Evolutionary conservation across 2,888 invertebrate genomes (phyloP).

Genomic region (Andricus curvator): DNA sequence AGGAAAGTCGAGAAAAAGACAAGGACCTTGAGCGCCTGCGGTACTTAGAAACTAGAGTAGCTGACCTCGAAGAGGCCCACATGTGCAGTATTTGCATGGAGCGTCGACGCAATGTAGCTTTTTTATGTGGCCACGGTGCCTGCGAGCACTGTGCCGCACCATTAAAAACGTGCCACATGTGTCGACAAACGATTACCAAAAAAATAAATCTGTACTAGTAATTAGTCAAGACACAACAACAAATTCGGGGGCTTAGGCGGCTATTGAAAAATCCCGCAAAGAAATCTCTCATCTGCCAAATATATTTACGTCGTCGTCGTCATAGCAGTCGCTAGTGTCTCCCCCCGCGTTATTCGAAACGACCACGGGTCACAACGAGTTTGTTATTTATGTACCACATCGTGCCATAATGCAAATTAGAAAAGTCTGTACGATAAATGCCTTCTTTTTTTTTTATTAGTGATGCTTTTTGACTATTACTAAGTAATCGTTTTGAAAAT

Average conservation of each 20-base stretch:
- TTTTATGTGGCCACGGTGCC: slow-evolving; percentile 93
- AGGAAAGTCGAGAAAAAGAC: slow-evolving; percentile 65
- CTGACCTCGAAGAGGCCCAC: slow-evolving; percentile 92
- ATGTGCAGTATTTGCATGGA: slow-evolving; percentile 95
- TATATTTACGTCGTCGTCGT: slow-evolving; percentile 37
- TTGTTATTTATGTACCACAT: slow-evolving; percentile 53
- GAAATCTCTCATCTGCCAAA: slow-evolving; percentile 53
- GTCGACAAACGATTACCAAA: slow-evolving; percentile 87
- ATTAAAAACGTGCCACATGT: slow-evolving; percentile 92
- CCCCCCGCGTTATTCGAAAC: slow-evolving; percentile 17
- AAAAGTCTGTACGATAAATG: slow-evolving; percentile 46
- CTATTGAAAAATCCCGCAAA: slow-evolving; percentile 46
- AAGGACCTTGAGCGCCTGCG: slow-evolving; percentile 75
- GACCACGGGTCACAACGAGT: slow-evolving; percentile 12
- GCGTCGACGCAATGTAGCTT: slow-evolving; percentile 88
- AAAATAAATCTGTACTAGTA: slow-evolving; percentile 83
- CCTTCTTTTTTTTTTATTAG: slow-evolving; percentile 18
- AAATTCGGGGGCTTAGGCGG: slow-evolving; percentile 35
- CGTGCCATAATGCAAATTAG: slow-evolving; percentile 57
- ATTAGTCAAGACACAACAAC: neutral
- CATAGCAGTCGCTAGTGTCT: slow-evolving; percentile 48
- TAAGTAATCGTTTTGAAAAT: slow-evolving; percentile 46
- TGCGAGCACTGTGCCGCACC: slow-evolving; percentile 91
- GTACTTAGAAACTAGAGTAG: slow-evolving; percentile 88
- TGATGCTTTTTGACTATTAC: slow-evolving; percentile 22